Conservation (phyloP, 2,888 invertebrate species). For the Xestobium rufovillosum region DNA sequence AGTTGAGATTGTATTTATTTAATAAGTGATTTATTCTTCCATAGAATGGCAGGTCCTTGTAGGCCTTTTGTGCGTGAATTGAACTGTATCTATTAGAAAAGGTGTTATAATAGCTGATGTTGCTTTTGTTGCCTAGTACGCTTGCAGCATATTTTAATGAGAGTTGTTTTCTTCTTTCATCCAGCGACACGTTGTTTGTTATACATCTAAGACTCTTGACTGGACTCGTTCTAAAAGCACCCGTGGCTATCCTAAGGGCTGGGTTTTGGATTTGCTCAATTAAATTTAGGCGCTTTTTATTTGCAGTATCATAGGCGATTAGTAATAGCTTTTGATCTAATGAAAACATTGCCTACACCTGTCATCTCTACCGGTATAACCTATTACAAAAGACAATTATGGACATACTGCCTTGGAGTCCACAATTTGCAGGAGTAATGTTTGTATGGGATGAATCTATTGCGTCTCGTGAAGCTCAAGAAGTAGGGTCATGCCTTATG, state of each 20-base stretch:
- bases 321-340: slow-evolving; percentile 22
- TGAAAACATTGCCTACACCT: slow-evolving; percentile 23
- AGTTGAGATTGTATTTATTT: too few species aligned
- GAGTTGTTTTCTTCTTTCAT: slow-evolving; percentile 1
- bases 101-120: too few species aligned
- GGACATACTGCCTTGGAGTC: slow-evolving; percentile 23
- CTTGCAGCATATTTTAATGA: slow-evolving; percentile 2
- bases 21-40: too few species aligned
- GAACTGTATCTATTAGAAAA: too few species aligned
- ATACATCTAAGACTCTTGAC: slow-evolving; percentile 5
- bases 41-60: too few species aligned
- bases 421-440: slow-evolving; percentile 19
- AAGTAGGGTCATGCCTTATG: slow-evolving; percentile 28
- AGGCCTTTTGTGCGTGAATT: too few species aligned
- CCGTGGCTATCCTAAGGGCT: slow-evolving; percentile 8
- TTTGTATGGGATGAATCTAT: slow-evolving; percentile 26
- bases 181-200: slow-evolving; percentile 1
- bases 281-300: background rate
- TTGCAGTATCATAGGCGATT: slow-evolving; percentile 3
- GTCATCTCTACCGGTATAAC: slow-evolving; percentile 25
- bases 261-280: slow-evolving; percentile 5
- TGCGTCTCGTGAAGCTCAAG: slow-evolving; percentile 29
- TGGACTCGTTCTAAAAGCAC: slow-evolving; percentile 8
- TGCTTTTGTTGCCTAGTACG: background rate
- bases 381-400: slow-evolving; percentile 26